Conservation (phyloP, 2,888 invertebrate species). For the Carabus problematicus region DNA sequence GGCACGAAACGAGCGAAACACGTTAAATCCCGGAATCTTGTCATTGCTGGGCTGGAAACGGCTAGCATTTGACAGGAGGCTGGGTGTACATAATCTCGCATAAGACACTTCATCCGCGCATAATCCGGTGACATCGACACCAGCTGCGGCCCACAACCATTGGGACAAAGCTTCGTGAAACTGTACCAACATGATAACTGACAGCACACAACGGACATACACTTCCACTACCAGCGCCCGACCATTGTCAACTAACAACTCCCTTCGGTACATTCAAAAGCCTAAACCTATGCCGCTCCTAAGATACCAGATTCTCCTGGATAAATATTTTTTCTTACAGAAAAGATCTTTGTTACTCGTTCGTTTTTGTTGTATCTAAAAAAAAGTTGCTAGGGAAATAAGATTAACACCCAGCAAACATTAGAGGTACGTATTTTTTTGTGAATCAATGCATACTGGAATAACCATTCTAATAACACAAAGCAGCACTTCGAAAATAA, state of each 20-base stretch:
- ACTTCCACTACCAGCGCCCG: neutral
- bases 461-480: too few species aligned
- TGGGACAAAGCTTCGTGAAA: slow-evolving; percentile 13
- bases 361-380: neutral
- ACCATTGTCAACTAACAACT: slow-evolving; percentile 24
- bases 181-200: slow-evolving; percentile 32
- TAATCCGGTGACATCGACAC: slow-evolving; percentile 42
- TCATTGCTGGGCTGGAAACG: too few species aligned
- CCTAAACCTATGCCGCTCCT: slow-evolving; percentile 24
- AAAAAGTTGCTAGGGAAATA: neutral
- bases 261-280: slow-evolving; percentile 35
- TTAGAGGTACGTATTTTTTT: too few species aligned
- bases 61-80: slow-evolving; percentile 16
- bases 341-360: slow-evolving; percentile 26
- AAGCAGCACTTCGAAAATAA: too few species aligned
- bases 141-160: slow-evolving; percentile 34
- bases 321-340: slow-evolving; percentile 23
- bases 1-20: too few species aligned
- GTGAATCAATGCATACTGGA: too few species aligned
- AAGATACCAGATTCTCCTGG: slow-evolving; percentile 24
- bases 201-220: slow-evolving; percentile 11
- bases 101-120: slow-evolving; percentile 40
- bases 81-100: slow-evolving; percentile 31
- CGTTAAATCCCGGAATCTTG: too few species aligned
- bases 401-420: neutral